Evolutionary conservation across 2,888 invertebrate genomes (phyloP).

Genomic region (Malachius bipustulatus): DNA sequence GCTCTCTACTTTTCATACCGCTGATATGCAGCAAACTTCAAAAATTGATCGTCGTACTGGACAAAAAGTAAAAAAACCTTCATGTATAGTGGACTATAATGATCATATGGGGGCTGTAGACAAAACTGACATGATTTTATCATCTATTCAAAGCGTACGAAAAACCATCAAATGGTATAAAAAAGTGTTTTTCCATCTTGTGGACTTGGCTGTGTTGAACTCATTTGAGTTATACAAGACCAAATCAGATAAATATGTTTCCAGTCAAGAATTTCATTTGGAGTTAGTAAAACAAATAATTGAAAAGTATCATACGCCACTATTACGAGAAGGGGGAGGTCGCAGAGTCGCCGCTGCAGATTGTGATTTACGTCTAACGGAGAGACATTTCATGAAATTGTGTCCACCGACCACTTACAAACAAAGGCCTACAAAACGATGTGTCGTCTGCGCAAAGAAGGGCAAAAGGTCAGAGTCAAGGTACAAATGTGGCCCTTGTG

Average conservation of each 20-base stretch:
- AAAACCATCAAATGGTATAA: constrained; percentile 22
- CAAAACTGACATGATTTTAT: constrained; percentile 21
- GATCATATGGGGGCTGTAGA: constrained; percentile 22
- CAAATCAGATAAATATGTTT: too few relatives aligned
- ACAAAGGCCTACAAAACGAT: neutral
- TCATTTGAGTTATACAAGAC: constrained; percentile 17
- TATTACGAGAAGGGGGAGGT: neutral
- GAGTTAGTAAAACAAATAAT: neutral
- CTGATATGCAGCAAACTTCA: constrained; percentile 8
- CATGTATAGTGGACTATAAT: constrained; percentile 21
- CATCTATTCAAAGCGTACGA: constrained; percentile 17
- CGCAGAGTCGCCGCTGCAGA: neutral
- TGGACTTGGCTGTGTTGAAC: constrained; percentile 19
- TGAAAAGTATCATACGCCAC: constrained; percentile 1
- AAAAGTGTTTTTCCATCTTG: constrained; percentile 24
- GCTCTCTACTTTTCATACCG: constrained; percentile 13
- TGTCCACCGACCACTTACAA: neutral
- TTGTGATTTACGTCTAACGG: neutral
- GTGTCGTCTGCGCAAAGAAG: neutral
- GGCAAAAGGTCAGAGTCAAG: neutral
- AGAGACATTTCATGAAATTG: neutral
- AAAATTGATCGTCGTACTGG: constrained; percentile 14
- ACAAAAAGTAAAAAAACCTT: constrained; percentile 20
- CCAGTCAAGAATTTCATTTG: neutral
- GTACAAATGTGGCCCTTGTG: neutral